Base-by-base conservation (phyloP, 2,113 vertebrate species). In the Barnardius zonarius region DNA sequence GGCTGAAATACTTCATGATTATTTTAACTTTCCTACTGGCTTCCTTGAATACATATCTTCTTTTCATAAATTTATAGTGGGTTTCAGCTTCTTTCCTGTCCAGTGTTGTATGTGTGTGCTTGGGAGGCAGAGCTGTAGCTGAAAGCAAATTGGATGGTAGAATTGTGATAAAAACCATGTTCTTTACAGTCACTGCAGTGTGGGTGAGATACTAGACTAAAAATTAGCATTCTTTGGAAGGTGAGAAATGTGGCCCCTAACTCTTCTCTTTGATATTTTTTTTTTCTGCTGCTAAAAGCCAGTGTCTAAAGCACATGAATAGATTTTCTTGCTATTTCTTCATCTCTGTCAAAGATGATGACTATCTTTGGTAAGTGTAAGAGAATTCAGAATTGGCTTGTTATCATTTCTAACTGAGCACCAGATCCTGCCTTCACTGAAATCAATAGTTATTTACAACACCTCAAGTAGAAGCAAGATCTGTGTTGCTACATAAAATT, bases 371-470 rank as follows among this genome's bases (percentile, higher is more conserved):
- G 39, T 59, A 91, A 76, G 33, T 48, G 23, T 52, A 91, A 77
- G 77, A 72, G 48, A 93, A 89, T 61, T 67, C n/a, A 76, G 74
- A 91, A 54, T 46, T 72, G 70, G 30, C 67, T 90, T 78, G 48
- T 88, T 93, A 55, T 66, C 1, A 61, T 89, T 93, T 93, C 85
- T 82, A 72, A 82, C 64, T 43, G 35, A 91, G 61, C 86, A 87
- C 37, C 49, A 63, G 46, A 77, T 89, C 39, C 28, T 80, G 24
- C 55, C 25, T 82, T 30, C 57, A 17, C 75, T 91, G 79, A 91
- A 95, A 95, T 88, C 68, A 84, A 82, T 72, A 83, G 35, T 37
- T 33, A 87, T 86, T 86, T 88, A 64, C 77, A 77, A 22, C 64
- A 79, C 17, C 17, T 83, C 30, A 41, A 61, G 51, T 2, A 33